Conservation (phyloP, 2,888 invertebrate genomes). For the Cosmorhoe ocellata region DNA sequence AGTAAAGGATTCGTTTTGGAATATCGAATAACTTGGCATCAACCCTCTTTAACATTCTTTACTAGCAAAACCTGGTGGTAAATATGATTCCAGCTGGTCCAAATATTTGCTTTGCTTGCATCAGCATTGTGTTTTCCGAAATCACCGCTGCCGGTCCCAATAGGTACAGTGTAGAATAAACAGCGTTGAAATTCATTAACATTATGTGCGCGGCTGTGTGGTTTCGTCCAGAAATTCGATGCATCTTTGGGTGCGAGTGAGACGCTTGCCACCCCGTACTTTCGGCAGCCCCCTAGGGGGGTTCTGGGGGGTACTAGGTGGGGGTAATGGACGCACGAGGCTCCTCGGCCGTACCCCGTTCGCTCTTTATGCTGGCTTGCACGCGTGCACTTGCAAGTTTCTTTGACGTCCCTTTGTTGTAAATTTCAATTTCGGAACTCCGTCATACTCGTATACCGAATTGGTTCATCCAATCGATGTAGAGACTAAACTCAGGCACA, state of each 20-base stretch:
- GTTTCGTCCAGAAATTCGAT: conserved; percentile 77
- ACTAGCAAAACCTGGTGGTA: conserved; percentile 3
- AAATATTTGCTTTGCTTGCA: conserved; percentile 16
- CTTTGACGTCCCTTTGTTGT: conserved; percentile 78
- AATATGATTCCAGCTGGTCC: conserved; percentile 8
- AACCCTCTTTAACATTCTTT: conserved; percentile 1
- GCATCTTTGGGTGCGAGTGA: conserved; percentile 78
- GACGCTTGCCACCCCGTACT: conserved; percentile 61
- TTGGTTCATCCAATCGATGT: conserved; percentile 38
- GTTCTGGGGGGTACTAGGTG: conserved; percentile 37
- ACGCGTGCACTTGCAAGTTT: conserved; percentile 80
- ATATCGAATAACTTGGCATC: no score
- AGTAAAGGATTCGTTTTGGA: no score
- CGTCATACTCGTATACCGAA: conserved; percentile 43
- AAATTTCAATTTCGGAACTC: conserved; percentile 73
- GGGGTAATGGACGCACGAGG: conserved; percentile 80
- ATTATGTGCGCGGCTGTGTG: conserved; percentile 69
- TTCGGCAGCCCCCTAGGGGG: conserved; percentile 58
- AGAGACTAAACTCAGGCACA: neutral
- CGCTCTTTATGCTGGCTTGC: conserved; percentile 75
- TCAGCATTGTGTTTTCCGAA: conserved; percentile 19
- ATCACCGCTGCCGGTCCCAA: conserved; percentile 17
- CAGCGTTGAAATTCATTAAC: conserved; percentile 74
- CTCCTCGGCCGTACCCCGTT: conserved; percentile 69
- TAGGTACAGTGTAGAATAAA: conserved; percentile 30